Evolutionary conservation across 35 echinoderm and acorn worm species (phyloP), one percentile per base, ranked within the genome.

Genomic region (Stichopus chloronotus): DNA sequence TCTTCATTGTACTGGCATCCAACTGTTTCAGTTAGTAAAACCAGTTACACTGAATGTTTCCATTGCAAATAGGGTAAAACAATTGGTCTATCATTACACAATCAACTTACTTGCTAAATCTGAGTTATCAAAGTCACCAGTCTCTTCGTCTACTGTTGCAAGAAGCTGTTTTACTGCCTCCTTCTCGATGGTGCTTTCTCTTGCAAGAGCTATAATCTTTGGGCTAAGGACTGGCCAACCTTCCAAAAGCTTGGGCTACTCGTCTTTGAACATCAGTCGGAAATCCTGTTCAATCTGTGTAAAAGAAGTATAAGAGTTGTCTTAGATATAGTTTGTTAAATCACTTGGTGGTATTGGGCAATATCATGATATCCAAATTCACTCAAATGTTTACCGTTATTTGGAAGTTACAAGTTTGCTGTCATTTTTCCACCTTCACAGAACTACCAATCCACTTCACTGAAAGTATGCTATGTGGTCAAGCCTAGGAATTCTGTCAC

Each of bases 231-330:
- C 56, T 56, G 84, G 84, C 84, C 84, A 87, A 56, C 58, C 58
- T 87, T 87, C 84, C 55, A 87, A 59, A 87, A 87, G 58, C 52
- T 87, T 87, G 10, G 84, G 24, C 7, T 87, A 59, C 55, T 87
- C 54, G 58, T 87, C 84, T 87, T 56, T 13, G 25, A 87, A 56
- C 53, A 59, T 56, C 55, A 87, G 54, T 58, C 56, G 55, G 84
- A 57, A 87, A 58, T 87, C 84, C 58, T 87, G 84, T 59, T 87
- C 84, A 58, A 87, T 87, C 54, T 87, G 56, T 5, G 72, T 77
- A 77, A 8, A 77, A 77, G 72, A 77, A 77, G 72, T 77, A 17
- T 17, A 8, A 77, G 16, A 77, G 72, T 77, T 77, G 7, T 77
- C 72, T 77, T 7, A 9, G 59, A 56, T 7, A 43, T 3, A 43